Conservation (phyloP, 2,797 vertebrate species). For the Sciaenops ocellatus region DNA sequence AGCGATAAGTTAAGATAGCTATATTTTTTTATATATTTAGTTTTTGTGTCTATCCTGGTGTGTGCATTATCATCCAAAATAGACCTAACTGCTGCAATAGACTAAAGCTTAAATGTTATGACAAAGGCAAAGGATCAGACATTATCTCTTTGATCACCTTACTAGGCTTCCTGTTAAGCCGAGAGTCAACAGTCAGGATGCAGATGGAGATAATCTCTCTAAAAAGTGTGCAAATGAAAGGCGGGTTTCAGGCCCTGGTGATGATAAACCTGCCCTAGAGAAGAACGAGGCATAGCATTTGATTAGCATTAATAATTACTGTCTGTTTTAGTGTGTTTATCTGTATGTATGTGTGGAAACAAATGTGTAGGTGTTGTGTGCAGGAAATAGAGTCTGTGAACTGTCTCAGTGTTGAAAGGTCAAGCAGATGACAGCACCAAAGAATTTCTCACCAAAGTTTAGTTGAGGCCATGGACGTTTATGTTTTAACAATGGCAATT, state of each 20-base stretch:
- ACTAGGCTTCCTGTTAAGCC: neutral
- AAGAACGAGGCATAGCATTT: neutral
- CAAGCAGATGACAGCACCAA: neutral
- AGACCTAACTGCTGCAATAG: neutral
- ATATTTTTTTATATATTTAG: neutral
- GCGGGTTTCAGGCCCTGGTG: neutral
- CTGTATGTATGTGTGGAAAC: conserved; percentile 7
- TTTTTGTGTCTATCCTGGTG: neutral
- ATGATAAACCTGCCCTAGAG: neutral
- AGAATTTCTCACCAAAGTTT: neutral
- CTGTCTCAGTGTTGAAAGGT: conserved; percentile 28
- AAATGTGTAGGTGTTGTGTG: conserved; percentile 12
- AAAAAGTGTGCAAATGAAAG: neutral
- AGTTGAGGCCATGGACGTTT: neutral
- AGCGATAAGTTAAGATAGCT: neutral
- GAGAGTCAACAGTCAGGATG: neutral
- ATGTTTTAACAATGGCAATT: neutral
- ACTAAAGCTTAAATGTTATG: conserved; percentile 3
- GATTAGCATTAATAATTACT: neutral
- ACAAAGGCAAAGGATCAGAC: neutral
- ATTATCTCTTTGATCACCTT: conserved; percentile 2
- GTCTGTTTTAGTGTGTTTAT: neutral
- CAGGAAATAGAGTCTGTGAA: conserved; percentile 3
- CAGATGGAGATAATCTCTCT: neutral
- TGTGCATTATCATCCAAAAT: neutral